Evolutionary conservation across 2,888 invertebrate species (phyloP).

Genomic region (Lycophotia porphyrea): DNA sequence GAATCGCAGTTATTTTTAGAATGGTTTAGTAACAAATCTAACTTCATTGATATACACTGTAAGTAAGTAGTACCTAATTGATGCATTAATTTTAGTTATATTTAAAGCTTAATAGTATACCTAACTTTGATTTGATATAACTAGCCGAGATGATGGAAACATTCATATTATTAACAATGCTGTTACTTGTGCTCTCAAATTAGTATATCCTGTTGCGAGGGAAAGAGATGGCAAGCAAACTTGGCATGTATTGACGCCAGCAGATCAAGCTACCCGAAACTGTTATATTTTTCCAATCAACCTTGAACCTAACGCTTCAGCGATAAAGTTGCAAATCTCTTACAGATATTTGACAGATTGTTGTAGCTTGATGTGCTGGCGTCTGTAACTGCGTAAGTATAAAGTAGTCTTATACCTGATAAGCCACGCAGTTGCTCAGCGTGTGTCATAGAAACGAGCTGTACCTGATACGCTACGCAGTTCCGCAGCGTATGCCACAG

Average conservation of each 20-base stretch:
- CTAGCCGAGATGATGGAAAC: background rate
- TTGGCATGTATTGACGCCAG: background rate
- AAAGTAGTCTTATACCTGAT: background rate
- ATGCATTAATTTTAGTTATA: background rate
- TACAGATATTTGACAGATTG: no score
- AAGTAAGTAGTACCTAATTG: background rate
- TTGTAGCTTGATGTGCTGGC: no score
- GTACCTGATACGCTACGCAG: constrained; percentile 86
- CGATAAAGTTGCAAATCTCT: no score
- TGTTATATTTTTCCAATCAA: no score
- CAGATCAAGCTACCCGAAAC: background rate
- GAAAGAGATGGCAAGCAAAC: background rate
- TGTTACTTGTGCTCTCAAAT: background rate
- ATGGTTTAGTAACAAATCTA: constrained; percentile 2
- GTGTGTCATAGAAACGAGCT: background rate
- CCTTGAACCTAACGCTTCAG: no score
- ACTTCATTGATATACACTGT: background rate
- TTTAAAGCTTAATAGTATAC: no score
- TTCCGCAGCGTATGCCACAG: constrained; percentile 86
- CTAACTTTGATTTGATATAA: background rate
- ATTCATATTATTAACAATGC: background rate
- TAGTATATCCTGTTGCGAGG: background rate
- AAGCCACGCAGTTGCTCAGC: background rate
- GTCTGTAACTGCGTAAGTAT: no score
- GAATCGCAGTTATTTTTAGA: constrained; percentile 15